phyloP scores from a whole-genome alignment of 1,140 invertebrate species.

The Hylyphantes graminicola region DNA sequence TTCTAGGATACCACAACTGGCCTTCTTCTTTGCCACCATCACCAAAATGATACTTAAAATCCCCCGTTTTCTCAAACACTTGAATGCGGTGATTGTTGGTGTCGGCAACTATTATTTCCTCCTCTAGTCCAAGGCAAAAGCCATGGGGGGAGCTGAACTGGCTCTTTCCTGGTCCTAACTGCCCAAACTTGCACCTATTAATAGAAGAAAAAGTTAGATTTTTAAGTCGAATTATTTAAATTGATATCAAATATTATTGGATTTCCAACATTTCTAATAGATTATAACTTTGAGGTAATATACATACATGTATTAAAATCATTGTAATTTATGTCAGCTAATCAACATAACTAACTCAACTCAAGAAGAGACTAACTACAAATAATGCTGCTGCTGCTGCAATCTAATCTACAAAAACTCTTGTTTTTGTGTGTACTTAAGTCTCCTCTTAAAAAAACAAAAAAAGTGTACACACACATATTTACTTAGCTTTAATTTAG shows the following conservation, averaged over 20 bases:
- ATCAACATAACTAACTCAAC: no score
- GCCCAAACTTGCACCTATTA: slow-evolving; percentile 90
- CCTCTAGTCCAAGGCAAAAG: slow-evolving; percentile 92
- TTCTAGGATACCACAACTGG: slow-evolving; percentile 95
- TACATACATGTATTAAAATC: no score
- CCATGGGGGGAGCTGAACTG: slow-evolving; percentile 98
- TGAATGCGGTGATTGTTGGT: slow-evolving; percentile 96
- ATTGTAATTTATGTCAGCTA: no score
- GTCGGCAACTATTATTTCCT: slow-evolving; percentile 92
- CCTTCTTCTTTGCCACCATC: slow-evolving; percentile 93
- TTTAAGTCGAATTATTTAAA: no score
- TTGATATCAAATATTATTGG: no score
- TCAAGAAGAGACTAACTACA: no score
- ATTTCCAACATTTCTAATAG: no score
- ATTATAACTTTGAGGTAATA: no score
- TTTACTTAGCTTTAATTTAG: background rate
- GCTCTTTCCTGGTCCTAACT: slow-evolving; percentile 87
- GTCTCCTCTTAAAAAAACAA: background rate
- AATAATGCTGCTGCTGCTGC: no score
- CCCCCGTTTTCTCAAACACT: slow-evolving; percentile 90
- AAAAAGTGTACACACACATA: no score
- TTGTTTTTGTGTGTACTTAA: background rate
- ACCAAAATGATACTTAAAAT: slow-evolving; percentile 90
- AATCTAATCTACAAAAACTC: no score
- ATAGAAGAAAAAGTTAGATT: background rate